Evolutionary conservation across 2,113 vertebrate genomes (phyloP).

Genomic region (Tupaia chinensis): DNA sequence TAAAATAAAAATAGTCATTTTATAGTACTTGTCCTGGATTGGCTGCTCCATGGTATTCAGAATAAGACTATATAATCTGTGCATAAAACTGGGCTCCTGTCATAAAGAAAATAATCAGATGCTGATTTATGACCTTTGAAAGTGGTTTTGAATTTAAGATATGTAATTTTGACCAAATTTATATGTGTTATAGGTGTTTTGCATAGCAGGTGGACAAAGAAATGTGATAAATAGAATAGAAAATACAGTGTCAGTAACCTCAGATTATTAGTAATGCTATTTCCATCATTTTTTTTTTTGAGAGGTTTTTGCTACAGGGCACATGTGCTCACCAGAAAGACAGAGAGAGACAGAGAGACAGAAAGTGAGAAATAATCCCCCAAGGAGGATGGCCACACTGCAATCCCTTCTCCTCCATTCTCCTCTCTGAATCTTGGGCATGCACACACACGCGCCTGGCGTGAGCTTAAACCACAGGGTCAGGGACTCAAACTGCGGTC

Average conservation of each 20-base stretch:
- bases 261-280: background rate
- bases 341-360: no score
- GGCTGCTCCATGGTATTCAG: background rate
- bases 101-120: background rate
- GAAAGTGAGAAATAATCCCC: no score
- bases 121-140: background rate
- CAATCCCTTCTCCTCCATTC: no score
- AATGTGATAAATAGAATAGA: background rate
- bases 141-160: background rate
- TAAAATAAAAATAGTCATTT: background rate
- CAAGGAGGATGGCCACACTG: no score
- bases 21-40: background rate
- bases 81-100: background rate
- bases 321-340: no score
- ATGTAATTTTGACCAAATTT: background rate
- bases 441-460: no score
- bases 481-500: no score
- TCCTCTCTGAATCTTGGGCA: no score
- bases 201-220: background rate
- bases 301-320: no score
- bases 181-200: background rate
- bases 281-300: background rate
- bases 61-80: background rate
- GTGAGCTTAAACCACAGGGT: no score
- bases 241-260: background rate